Evolutionary conservation across 2,888 invertebrate species (phyloP).

Genomic region (Ecdyonurus torrentis): DNA sequence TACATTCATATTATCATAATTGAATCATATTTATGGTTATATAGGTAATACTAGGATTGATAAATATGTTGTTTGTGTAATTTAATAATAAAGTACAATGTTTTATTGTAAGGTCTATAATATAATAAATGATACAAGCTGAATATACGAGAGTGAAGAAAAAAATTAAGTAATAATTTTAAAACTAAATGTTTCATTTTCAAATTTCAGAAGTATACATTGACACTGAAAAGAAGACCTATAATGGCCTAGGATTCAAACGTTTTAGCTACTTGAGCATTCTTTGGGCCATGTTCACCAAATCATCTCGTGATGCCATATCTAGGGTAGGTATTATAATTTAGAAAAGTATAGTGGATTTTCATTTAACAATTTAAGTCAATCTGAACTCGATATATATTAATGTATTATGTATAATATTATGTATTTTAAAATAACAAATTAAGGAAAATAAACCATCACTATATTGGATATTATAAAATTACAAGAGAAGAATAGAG

Average conservation of each 20-base stretch:
- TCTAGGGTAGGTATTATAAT: slow-evolving; percentile 31
- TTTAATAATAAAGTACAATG: too few species aligned
- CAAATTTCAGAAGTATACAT: slow-evolving; percentile 38
- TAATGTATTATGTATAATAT: neutral
- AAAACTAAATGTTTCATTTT: neutral
- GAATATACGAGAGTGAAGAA: neutral
- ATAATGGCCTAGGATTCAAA: slow-evolving; percentile 39
- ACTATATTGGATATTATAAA: too few species aligned
- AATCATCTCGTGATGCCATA: slow-evolving; percentile 36
- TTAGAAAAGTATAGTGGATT: neutral
- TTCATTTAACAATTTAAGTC: neutral
- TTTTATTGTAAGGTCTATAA: too few species aligned
- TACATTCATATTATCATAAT: too few species aligned
- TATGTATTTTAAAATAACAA: too few species aligned
- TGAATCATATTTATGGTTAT: too few species aligned
- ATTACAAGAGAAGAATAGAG: too few species aligned
- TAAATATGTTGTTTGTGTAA: too few species aligned
- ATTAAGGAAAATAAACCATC: too few species aligned
- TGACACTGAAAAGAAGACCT: slow-evolving; percentile 37
- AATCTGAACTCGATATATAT: neutral
- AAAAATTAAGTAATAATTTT: neutral
- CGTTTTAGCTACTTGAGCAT: slow-evolving; percentile 35
- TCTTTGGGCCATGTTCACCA: slow-evolving; percentile 35
- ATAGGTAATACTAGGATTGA: too few species aligned
- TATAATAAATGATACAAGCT: too few species aligned